Conservation (phyloP, 2,888 invertebrate species). For the Oscheius sp. region DNA sequence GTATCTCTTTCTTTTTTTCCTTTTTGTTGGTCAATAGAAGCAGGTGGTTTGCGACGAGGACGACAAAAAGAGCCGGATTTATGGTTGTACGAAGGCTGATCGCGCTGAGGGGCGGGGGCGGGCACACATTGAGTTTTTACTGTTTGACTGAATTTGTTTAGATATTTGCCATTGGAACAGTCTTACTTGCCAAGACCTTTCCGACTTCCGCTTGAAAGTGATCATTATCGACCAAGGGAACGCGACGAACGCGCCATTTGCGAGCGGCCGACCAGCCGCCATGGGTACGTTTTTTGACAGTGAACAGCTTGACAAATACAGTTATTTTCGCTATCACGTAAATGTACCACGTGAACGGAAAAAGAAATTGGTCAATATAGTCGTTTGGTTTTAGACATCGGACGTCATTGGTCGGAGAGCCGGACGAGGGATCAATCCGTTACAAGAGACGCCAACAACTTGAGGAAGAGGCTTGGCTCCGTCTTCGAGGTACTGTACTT, state of each 20-base stretch:
- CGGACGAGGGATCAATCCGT: constrained; percentile 47
- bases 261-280: constrained; percentile 16
- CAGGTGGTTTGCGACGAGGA: constrained; percentile 8
- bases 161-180: constrained; percentile 70
- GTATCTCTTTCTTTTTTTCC: constrained; percentile 27
- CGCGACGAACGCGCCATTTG: constrained; percentile 16
- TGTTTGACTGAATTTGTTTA: constrained; percentile 7
- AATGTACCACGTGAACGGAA: no score
- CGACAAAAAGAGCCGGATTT: constrained; percentile 22
- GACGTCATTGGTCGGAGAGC: constrained; percentile 4
- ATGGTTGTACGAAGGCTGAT: constrained; percentile 12
- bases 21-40: background rate
- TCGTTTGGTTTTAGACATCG: constrained; percentile 7
- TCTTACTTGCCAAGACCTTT: constrained; percentile 69
- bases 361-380: background rate
- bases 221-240: constrained; percentile 50
- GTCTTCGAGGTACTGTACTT: constrained; percentile 45
- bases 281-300: background rate
- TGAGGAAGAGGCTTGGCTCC: constrained; percentile 68
- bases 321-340: no score
- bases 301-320: no score
- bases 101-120: constrained; percentile 15
- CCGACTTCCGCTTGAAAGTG: constrained; percentile 58
- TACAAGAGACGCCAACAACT: constrained; percentile 67
- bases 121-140: constrained; percentile 15